Evolutionary conservation across 2,888 invertebrate genomes (phyloP), one percentile per base, ranked within the genome.

Genomic region (Keiferia lycopersicella): DNA sequence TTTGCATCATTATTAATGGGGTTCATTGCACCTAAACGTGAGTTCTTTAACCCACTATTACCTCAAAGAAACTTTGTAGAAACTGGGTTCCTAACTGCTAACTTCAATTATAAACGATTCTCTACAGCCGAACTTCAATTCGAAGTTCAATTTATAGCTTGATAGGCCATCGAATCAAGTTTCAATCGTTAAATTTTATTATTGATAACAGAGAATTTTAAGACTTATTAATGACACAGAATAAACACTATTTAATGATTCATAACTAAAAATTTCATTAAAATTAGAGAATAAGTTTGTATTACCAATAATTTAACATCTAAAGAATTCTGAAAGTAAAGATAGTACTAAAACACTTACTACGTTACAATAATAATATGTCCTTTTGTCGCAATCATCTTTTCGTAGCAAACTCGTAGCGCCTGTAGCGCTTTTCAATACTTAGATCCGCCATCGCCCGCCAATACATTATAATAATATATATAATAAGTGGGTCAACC

Each of bases 71-170:
- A 34, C n/a, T 56, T 56, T 34, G 16, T 34, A 14, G 8, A 26
- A 56, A 56, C 26, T 56, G 34, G 56, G 56, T 56, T 34, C 14
- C 56, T 56, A 30, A 56, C 51, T 53, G 51, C 51, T 14, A 53
- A 14, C 56, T 26, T 34, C 30, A 56, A 56, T 56, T 34, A 30
- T 34, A 34, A 16, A 26, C 56, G 26, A 26, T 26, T 16, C 16
- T 56, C 14, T 53, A 53, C 51, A 22, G 51, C 51, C 51, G 14
- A 22, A 53, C 22, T 56, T 56, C 30, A 56, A 56, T 56, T 34
- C 16, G 56, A 56, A 56, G 56, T 56, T 56, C 56, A 56, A 16
- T 16, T 56, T 56, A 56, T 56, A 16, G 18, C 56, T 7, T 57
- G 48, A 30, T 58, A 62, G 45, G 41, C 53, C 48, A 26, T 53